phyloP scores from a whole-genome alignment of 1,140 invertebrate species.

The Ceratosolen solmsi region DNA sequence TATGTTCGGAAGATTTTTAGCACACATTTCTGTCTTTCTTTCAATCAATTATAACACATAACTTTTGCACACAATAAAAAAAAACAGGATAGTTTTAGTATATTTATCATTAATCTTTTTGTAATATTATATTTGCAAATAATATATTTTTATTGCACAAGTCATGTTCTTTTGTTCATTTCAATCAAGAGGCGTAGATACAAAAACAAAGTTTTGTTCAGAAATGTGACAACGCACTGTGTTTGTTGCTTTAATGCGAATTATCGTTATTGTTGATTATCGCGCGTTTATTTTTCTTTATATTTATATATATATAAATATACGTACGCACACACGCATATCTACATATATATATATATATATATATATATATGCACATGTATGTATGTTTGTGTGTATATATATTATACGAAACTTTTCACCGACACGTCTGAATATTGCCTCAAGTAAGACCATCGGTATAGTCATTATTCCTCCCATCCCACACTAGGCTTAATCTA shows the following conservation, averaged over 20 bases:
- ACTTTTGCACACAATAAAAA: not conserved
- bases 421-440: conserved; percentile 59
- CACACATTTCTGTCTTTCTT: conserved; percentile 5
- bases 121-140: not conserved
- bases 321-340: too few relatives aligned
- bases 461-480: conserved; percentile 58
- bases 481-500: conserved; percentile 54
- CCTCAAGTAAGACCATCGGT: conserved; percentile 56
- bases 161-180: not conserved
- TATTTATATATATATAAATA: conserved; percentile 31
- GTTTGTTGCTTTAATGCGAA: not conserved
- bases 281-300: conserved; percentile 46
- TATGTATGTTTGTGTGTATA: conserved; percentile 41
- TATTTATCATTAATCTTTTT: not conserved
- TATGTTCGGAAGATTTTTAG: not conserved
- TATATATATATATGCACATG: conserved; percentile 30
- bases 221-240: conserved; percentile 1
- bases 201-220: conserved; percentile 9
- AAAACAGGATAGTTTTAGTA: not conserved
- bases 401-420: conserved; percentile 35
- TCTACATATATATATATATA: conserved; percentile 25
- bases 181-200: not conserved
- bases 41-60: not conserved
- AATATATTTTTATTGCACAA: not conserved
- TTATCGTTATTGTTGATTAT: conserved; percentile 59